Base-by-base conservation (phyloP, 2,888 invertebrate genomes). In the Lamellibrachia satsuma region DNA sequence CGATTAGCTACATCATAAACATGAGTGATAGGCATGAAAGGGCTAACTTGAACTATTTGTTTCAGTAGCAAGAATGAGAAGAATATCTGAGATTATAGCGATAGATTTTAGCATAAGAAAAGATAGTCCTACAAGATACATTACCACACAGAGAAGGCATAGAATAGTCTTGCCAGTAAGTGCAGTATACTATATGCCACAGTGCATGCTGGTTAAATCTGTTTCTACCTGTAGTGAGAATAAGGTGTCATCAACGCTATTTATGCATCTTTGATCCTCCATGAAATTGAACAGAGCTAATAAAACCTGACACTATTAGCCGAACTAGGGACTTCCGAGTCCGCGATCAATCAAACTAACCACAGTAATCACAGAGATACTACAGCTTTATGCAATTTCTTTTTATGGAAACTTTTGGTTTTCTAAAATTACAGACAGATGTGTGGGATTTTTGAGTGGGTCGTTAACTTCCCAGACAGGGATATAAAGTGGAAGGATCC, bases 261-360 rank as follows among this genome's bases (percentile, higher is more conserved):
- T 75, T 75, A 75, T 75, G 75, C 22, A n/a, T 75, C 75, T 75
- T 75, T 75, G 75, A 75, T 75, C 75, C 75, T 75, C 75, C n/a
- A 75, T 75, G n/a, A 75, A 75, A 75, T 75, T 22, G 75, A 75
- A 75, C 15, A 15, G 15, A 75, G 75, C 75, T 75, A 75, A 15
- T 75, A 75, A 75, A 75, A 75, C 75, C 75, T 75, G 3, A 15
- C 22, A 22, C 75, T 75, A n/a, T 15, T 22, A 6, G 2, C 22
- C 75, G 4, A 75, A 4, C 15, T 75, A n/a, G 75, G n/a, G 75
- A 75, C 15, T 75, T 4, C 22, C 22, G 15, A 75, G 75, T 75
- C 39, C 39, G 39, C 39, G 75, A 75, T 75, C n/a, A 75, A 75
- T 15, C n/a, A 15, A 1, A 75, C 75, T 39, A 39, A 15, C 3